Conservation (phyloP, 2,888 invertebrate species). For the Drosophila kambysellisi region DNA sequence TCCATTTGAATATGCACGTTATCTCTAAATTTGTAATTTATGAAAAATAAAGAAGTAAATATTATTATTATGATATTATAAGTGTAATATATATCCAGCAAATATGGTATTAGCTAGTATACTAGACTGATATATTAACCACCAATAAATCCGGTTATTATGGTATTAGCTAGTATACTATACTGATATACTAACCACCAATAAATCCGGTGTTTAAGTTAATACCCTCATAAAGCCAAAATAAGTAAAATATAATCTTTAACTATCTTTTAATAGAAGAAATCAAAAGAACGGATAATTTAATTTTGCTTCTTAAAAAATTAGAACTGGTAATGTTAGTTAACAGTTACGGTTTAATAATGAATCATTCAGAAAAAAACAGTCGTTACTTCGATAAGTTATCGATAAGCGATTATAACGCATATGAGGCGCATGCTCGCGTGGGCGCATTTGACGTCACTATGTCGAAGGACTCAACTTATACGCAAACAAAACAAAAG, state of each 20-base stretch:
- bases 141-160: not conserved
- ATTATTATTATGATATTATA: not conserved
- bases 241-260: not conserved
- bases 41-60: not conserved
- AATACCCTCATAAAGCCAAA: not conserved
- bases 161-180: not conserved
- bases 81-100: not conserved
- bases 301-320: not conserved
- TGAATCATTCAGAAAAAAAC: too few relatives aligned
- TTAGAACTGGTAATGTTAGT: not conserved
- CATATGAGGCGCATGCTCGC: conserved; percentile 49
- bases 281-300: not conserved
- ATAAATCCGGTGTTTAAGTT: not conserved
- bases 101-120: not conserved
- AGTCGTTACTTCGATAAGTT: conserved; percentile 19
- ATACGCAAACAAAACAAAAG: conserved; percentile 43
- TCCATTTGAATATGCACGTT: conserved; percentile 65
- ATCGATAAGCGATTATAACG: conserved; percentile 20
- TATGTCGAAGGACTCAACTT: conserved; percentile 63
- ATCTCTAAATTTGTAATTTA: conserved; percentile 21
- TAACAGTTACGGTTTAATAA: conserved; percentile 7
- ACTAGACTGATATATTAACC: not conserved
- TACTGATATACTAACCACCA: not conserved
- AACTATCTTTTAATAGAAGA: not conserved
- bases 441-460: conserved; percentile 71